Base-by-base conservation (phyloP, 2,797 vertebrate species). In the Cirrhinus molitorella region DNA sequence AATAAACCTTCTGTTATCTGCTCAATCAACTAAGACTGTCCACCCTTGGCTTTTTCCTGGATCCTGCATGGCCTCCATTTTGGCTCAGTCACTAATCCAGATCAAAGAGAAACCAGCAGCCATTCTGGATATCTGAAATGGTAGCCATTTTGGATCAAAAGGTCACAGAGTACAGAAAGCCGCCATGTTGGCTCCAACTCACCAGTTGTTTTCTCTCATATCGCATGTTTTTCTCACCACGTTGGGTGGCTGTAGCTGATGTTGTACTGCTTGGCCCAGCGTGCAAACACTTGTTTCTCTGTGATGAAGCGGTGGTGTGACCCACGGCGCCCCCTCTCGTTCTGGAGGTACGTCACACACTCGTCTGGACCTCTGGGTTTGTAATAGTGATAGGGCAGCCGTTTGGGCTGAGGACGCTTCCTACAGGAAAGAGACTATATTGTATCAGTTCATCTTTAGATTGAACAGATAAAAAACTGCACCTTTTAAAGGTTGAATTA, bases 251-350 rank as follows among this genome's bases (percentile, higher is more conserved):
- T 92, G 92, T 98, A 99, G 85, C 96, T 97, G 94, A 99, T 97
- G 92, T 99, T 98, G 85, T 99, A 99, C 83, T 93, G 95, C 88
- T 95, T 91, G 9, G 98, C 97, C 98, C 98, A 99, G 87, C 95
- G 96, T 23, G 95, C 95, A 79, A 99, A 99, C 91, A 99, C 98
- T 31, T 95, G 95, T 86, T 99, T 99, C 94, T 99, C 98, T 0
- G 98, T 99, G 90, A 99, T 98, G 91, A 99, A 99, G 88, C 98
- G 98, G 86, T 99, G 98, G 93, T 99, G 98, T 89, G 97, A 96
- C 74, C 98, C 98, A 85, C 92, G 92, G 49, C 91, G 96, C 82
- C 96, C 94, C 73, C 93, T 94, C 86, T 99, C 98, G 0, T 98
- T 97, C 94, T 97, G 95, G 75, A 98, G 91, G 89, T 98, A 99